Conservation (phyloP, 2,888 invertebrate genomes). For the Glyphotaelius pellucidus region DNA sequence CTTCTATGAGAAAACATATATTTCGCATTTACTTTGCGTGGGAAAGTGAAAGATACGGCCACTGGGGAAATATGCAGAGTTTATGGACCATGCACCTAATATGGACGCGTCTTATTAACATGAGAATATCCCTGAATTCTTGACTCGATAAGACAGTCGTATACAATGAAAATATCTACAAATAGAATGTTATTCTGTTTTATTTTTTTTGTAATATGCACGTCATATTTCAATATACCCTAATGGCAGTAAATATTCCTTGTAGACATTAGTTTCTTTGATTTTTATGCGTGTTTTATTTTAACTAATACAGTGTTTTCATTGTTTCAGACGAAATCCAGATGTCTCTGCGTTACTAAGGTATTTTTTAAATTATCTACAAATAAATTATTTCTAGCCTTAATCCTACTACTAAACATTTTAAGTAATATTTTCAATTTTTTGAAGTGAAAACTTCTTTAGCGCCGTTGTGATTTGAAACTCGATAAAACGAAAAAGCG, state of each 20-base stretch:
- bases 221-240: too few species aligned
- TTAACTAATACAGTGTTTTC: neutral
- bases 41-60: constrained; percentile 47
- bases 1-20: constrained; percentile 9
- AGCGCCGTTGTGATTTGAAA: too few species aligned
- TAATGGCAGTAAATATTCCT: too few species aligned
- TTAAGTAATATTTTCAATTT: too few species aligned
- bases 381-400: neutral
- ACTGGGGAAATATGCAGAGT: constrained; percentile 41
- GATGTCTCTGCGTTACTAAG: too few species aligned
- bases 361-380: neutral
- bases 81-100: constrained; percentile 20
- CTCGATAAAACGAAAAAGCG: too few species aligned
- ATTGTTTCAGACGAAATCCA: neutral
- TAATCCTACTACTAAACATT: too few species aligned
- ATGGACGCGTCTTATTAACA: constrained; percentile 29
- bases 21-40: constrained; percentile 31
- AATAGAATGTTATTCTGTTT: neutral
- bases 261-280: neutral
- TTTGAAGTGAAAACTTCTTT: too few species aligned
- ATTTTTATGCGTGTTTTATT: neutral
- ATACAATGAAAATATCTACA: neutral
- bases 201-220: too few species aligned
- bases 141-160: neutral
- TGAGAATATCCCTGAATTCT: neutral